Evolutionary conservation across 2,888 invertebrate species (phyloP).

Genomic region (Microctonus hyperodae): DNA sequence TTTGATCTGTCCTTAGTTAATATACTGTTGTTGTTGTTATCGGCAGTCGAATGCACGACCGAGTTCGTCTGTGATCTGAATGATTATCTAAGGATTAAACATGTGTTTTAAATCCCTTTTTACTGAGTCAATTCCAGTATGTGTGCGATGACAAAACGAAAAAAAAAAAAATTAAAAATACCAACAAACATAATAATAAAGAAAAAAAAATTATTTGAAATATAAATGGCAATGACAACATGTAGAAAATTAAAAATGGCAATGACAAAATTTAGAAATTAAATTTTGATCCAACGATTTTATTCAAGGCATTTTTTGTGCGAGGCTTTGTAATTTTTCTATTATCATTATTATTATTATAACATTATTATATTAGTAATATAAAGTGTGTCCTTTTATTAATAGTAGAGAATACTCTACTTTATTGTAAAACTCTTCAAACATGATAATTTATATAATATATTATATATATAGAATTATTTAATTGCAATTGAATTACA

Average conservation of each 20-base stretch:
- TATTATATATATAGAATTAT: neutral
- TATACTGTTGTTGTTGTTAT: conserved; percentile 30
- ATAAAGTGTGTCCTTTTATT: neutral
- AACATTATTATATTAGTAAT: neutral
- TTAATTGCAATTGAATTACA: conserved; percentile 1
- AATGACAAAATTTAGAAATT: neutral
- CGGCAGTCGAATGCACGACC: conserved; percentile 36
- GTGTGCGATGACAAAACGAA: no score
- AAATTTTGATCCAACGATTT: neutral
- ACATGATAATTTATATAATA: neutral
- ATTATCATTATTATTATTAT: neutral
- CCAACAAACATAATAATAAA: conserved; percentile 24
- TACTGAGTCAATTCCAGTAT: neutral
- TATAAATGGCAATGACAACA: neutral
- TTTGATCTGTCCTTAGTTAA: conserved; percentile 12
- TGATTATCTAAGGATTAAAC: conserved; percentile 22
- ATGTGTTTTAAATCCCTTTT: conserved; percentile 19
- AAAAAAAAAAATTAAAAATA: neutral
- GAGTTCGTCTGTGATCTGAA: conserved; percentile 40
- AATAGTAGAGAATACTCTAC: neutral
- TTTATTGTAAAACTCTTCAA: neutral
- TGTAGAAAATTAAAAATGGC: neutral
- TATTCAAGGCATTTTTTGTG: neutral
- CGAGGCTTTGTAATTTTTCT: neutral
- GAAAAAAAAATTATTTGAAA: conserved; percentile 27